Evolutionary conservation across 2,888 invertebrate genomes (phyloP).

Genomic region (Pyrgus malvae): DNA sequence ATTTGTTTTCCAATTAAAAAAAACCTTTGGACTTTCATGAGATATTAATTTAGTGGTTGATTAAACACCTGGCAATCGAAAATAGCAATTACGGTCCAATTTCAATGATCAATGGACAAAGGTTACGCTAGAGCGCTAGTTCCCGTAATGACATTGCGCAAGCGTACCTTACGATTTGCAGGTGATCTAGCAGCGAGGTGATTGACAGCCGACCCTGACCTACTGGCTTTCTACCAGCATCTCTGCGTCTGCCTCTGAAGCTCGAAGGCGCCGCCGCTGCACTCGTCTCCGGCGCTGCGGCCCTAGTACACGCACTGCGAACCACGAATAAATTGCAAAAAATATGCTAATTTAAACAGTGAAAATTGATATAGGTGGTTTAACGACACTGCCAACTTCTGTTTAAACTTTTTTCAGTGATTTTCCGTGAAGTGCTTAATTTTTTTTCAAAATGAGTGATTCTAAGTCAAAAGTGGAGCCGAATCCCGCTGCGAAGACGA

Average conservation of each 20-base stretch:
- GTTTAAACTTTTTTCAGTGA: too few species aligned
- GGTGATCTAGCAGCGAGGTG: conserved; percentile 20
- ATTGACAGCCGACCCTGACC: conserved; percentile 35
- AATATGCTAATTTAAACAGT: too few species aligned
- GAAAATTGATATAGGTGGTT: too few species aligned
- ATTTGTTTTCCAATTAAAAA: conserved; percentile 5
- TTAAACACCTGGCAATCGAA: conserved; percentile 8
- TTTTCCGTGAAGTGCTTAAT: background rate
- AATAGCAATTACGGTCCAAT: conserved; percentile 18
- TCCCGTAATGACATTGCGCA: conserved; percentile 12
- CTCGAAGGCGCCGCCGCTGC: background rate
- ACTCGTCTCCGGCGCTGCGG: background rate
- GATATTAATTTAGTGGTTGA: background rate
- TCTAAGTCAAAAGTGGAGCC: conserved; percentile 6
- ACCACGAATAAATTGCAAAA: too few species aligned
- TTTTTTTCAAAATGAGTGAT: conserved; percentile 11
- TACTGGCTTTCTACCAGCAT: conserved; percentile 31
- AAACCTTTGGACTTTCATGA: background rate
- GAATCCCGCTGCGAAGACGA: background rate
- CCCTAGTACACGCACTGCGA: background rate
- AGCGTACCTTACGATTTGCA: conserved; percentile 1
- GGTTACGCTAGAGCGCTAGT: background rate
- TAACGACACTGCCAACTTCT: too few species aligned
- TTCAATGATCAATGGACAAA: conserved; percentile 2
- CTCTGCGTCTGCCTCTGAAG: background rate